Evolutionary conservation across 2,113 vertebrate species (phyloP).

Genomic region (Ciconia maguari): DNA sequence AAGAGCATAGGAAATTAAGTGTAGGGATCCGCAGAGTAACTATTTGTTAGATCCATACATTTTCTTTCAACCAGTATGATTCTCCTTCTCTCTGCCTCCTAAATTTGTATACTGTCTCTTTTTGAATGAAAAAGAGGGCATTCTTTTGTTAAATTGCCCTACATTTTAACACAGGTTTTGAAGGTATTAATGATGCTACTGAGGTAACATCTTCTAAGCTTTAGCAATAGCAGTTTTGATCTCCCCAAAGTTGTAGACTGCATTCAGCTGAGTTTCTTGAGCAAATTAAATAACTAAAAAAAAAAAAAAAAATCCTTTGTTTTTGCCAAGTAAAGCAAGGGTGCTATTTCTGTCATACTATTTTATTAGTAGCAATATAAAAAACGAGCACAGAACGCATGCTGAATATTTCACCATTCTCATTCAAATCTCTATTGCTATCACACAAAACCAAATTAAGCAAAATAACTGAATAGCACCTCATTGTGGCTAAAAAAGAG

Average conservation of each 20-base stretch:
- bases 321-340: background rate
- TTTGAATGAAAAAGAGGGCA: background rate
- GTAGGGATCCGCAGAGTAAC: background rate
- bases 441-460: background rate
- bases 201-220: background rate
- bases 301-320: accelerated
- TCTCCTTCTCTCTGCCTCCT: background rate
- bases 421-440: background rate
- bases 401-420: background rate
- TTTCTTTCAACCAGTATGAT: background rate
- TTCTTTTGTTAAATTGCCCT: background rate
- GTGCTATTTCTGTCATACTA: background rate
- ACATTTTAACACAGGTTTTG: background rate
- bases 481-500: background rate
- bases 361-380: background rate
- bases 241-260: background rate
- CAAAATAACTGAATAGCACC: constrained; percentile 8
- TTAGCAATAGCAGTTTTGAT: background rate
- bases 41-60: background rate
- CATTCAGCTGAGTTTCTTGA: background rate
- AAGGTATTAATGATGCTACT: background rate
- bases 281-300: background rate
- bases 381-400: background rate
- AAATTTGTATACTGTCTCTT: background rate
- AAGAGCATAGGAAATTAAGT: background rate